Percentiles rank a stretch among this genome's conserved stretches.
Evolutionary conservation across 2,113 vertebrate genomes (phyloP).

Genomic region (Psophia crepitans): DNA sequence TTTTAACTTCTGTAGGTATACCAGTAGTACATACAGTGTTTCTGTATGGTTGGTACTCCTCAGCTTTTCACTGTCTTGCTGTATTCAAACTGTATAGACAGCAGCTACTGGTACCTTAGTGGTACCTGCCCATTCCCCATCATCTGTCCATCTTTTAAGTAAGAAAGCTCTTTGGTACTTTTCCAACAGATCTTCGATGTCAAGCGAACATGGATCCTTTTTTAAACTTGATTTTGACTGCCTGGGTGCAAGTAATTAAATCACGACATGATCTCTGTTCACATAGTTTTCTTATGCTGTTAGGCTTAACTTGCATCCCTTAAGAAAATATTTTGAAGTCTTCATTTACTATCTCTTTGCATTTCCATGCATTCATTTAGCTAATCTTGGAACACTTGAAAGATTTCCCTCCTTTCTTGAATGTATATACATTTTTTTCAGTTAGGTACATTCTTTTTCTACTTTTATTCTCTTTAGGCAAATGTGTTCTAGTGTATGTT

Average conservation of each 20-base stretch:
- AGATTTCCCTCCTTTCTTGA: not conserved
- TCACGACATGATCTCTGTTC: not conserved
- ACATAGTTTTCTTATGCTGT: not conserved
- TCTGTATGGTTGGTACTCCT: not conserved
- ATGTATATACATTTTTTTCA: not conserved
- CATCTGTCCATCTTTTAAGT: not conserved
- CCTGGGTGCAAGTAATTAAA: not conserved
- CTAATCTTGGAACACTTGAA: not conserved
- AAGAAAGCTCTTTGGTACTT: not conserved
- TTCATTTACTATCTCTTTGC: not conserved
- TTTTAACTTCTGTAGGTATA: not conserved
- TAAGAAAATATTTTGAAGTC: not conserved
- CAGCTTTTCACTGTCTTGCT: not conserved
- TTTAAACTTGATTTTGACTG: not conserved
- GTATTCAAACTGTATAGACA: not conserved
- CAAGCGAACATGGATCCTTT: not conserved
- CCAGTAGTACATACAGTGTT: not conserved
- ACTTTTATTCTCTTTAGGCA: not conserved
- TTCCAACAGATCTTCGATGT: not conserved
- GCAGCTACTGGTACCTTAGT: not conserved
- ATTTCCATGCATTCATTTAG: not conserved
- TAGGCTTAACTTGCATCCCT: not conserved
- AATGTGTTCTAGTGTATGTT: not conserved
- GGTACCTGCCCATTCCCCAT: not conserved
- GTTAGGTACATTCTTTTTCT: not conserved